Conservation (phyloP, 2,797 vertebrate species). For the Rhodeus uyekii region DNA sequence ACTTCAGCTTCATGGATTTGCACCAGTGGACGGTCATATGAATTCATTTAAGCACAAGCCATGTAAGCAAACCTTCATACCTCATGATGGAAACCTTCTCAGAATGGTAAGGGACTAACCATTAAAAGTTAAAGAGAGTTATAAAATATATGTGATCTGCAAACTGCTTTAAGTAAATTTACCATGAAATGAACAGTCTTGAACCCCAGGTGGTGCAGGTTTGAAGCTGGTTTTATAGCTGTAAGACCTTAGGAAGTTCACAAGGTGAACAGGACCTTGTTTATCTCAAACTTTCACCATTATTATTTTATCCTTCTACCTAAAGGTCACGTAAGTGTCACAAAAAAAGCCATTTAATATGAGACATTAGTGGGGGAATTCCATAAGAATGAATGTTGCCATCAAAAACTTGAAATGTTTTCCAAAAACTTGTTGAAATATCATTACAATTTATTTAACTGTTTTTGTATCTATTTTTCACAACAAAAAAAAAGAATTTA, state of each 20-base stretch:
- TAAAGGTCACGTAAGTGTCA: constrained; percentile 11
- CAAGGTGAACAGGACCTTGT: background rate
- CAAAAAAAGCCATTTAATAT: constrained; percentile 1
- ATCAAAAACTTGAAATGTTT: no score
- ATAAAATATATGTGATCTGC: constrained; percentile 36
- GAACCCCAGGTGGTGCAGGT: constrained; percentile 17
- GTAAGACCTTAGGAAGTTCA: constrained; percentile 15
- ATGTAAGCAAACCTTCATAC: constrained; percentile 36
- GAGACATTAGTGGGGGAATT: background rate
- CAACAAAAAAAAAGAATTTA: background rate
- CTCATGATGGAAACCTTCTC: constrained; percentile 43
- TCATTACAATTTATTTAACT: background rate
- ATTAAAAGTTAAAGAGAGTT: constrained; percentile 33
- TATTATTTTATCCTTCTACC: background rate
- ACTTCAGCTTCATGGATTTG: constrained; percentile 51
- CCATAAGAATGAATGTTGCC: background rate
- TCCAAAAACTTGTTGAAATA: background rate
- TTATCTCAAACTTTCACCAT: constrained; percentile 1
- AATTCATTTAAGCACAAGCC: constrained; percentile 45
- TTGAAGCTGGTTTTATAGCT: constrained; percentile 14
- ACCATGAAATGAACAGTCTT: constrained; percentile 43
- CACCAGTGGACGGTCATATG: constrained; percentile 38
- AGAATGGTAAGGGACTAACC: constrained; percentile 41
- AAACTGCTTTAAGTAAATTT: constrained; percentile 44
- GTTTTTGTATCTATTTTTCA: no score